These are phyloP conservation scores for Ursus arctos DNA, from an alignment of 2,113 vertebrate species.

Conservation along the genomic window DNA sequence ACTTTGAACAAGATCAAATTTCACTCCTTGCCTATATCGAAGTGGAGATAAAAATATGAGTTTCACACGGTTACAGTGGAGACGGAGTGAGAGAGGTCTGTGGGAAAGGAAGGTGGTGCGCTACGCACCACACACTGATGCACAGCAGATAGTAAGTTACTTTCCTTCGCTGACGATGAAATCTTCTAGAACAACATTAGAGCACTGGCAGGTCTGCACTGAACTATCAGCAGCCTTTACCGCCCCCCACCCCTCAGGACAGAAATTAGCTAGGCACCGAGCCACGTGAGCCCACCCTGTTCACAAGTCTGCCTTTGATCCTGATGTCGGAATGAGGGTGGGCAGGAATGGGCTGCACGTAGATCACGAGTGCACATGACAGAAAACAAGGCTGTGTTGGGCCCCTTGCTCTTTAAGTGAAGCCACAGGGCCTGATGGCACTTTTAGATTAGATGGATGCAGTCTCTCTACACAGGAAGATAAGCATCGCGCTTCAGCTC, in stretches of 20 bases:
- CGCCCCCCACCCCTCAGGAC: neutral
- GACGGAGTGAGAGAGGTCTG: neutral
- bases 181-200: neutral
- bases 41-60: neutral
- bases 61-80: neutral
- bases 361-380: neutral
- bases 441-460: neutral
- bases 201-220: neutral
- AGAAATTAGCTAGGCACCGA: neutral
- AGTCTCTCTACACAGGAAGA: neutral
- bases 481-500: neutral
- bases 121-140: neutral
- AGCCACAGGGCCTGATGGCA: neutral
- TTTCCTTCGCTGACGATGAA: neutral
- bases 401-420: conserved; percentile 18
- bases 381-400: neutral
- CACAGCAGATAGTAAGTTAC: neutral
- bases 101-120: too few relatives aligned
- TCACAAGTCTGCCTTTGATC: neutral
- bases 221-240: neutral
- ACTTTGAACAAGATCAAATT: neutral
- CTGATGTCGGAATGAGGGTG: neutral
- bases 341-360: neutral
- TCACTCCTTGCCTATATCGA: neutral
- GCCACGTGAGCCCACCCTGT: fast-evolving